Percentiles rank a stretch among this genome's conserved stretches.
phyloP scores from a whole-genome alignment of 1,140 invertebrate species.

The Ceratoteleas bidentatus region DNA sequence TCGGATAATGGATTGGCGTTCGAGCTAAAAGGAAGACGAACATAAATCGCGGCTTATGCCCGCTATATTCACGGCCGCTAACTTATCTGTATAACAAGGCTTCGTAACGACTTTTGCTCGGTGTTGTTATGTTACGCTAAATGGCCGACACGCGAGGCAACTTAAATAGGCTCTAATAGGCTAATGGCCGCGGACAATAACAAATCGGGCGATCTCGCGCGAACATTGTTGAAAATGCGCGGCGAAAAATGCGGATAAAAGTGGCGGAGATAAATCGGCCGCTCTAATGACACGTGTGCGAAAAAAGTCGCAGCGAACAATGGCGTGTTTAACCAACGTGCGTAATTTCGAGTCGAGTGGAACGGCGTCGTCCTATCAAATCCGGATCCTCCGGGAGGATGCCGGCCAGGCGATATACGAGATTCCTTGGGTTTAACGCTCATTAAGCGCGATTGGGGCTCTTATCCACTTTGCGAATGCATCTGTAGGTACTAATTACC shows the following conservation, averaged over 20 bases:
- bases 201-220: conserved; percentile 18
- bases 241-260: background rate
- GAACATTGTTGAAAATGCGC: conserved; percentile 10
- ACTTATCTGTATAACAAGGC: conserved; percentile 41
- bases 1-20: conserved; percentile 33
- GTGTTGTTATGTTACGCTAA: conserved; percentile 42
- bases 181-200: conserved; percentile 24
- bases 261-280: background rate
- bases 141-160: conserved; percentile 39
- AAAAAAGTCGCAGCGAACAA: conserved; percentile 12
- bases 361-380: conserved; percentile 51
- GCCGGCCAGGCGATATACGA: conserved; percentile 57
- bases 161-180: conserved; percentile 46
- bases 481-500: conserved; percentile 81
- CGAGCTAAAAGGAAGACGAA: conserved; percentile 28
- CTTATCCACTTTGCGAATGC: conserved; percentile 77
- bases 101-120: conserved; percentile 37
- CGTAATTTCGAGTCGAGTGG: conserved; percentile 45
- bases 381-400: conserved; percentile 52
- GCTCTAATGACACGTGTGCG: background rate
- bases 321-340: conserved; percentile 30
- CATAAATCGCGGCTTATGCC: conserved; percentile 34
- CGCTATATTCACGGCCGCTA: conserved; percentile 32
- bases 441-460: conserved; percentile 76
- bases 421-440: conserved; percentile 68